Conservation (phyloP, 2,888 invertebrate genomes). For the Temnothorax unifasciatus region DNA sequence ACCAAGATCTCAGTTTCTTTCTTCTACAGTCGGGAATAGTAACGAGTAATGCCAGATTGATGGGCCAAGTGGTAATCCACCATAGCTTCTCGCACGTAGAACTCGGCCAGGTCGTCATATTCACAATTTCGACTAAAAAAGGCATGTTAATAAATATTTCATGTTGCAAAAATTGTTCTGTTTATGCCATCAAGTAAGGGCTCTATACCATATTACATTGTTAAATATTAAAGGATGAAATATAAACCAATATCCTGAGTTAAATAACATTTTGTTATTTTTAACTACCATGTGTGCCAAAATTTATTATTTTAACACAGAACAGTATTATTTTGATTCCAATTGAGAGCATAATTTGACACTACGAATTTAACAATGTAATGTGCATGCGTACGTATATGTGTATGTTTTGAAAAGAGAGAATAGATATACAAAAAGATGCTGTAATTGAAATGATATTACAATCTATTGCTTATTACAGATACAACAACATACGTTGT, state of each 20-base stretch:
- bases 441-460: not conserved
- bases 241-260: too few species aligned
- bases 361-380: too few species aligned
- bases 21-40: constrained; percentile 93
- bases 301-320: too few species aligned
- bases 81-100: constrained; percentile 87
- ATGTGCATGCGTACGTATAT: not conserved
- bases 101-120: constrained; percentile 87
- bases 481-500: not conserved
- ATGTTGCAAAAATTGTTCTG: not conserved
- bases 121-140: constrained; percentile 85
- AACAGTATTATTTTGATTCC: too few species aligned
- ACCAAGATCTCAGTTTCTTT: constrained; percentile 87
- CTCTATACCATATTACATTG: not conserved
- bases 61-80: constrained; percentile 92
- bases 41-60: constrained; percentile 90
- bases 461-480: not conserved
- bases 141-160: not conserved
- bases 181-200: not conserved
- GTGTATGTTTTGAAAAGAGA: not conserved
- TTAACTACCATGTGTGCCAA: too few species aligned
- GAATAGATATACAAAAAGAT: too few species aligned
- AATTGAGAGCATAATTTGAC: too few species aligned
- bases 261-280: too few species aligned
- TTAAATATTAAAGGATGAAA: too few species aligned